phyloP scores from a whole-genome alignment of 2,888 invertebrate species.

The Dromius quadrimaculatus region DNA sequence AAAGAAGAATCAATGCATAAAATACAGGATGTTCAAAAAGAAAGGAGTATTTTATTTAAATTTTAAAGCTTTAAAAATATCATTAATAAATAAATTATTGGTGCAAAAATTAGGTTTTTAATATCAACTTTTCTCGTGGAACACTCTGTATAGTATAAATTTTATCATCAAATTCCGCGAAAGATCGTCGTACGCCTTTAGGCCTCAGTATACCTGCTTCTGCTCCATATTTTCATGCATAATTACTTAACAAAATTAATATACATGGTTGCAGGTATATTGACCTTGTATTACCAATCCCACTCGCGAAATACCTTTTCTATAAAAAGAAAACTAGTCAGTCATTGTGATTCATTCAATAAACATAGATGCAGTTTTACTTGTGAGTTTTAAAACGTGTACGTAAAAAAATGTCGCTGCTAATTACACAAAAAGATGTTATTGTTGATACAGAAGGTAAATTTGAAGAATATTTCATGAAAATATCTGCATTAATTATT shows the following conservation, averaged over 20 bases:
- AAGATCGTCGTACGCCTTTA: too few relatives aligned
- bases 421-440: conserved; percentile 10
- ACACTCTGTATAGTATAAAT: too few relatives aligned
- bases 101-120: too few relatives aligned
- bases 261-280: conserved; percentile 11
- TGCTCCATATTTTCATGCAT: not conserved
- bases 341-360: not conserved
- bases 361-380: not conserved
- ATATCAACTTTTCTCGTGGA: too few relatives aligned
- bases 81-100: too few relatives aligned
- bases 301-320: conserved; percentile 8
- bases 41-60: too few relatives aligned
- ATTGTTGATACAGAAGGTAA: conserved; percentile 1
- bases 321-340: conserved; percentile 10
- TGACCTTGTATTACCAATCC: conserved; percentile 19
- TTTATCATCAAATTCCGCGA: too few relatives aligned
- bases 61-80: too few relatives aligned
- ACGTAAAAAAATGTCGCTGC: conserved; percentile 3
- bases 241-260: not conserved
- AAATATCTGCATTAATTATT: not conserved
- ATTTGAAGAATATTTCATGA: too few relatives aligned
- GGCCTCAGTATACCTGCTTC: too few relatives aligned
- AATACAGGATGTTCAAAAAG: too few relatives aligned
- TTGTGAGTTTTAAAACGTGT: not conserved
- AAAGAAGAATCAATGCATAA: too few relatives aligned